Evolutionary conservation across 2,888 invertebrate species (phyloP).

Genomic region (Heliconius cydno): DNA sequence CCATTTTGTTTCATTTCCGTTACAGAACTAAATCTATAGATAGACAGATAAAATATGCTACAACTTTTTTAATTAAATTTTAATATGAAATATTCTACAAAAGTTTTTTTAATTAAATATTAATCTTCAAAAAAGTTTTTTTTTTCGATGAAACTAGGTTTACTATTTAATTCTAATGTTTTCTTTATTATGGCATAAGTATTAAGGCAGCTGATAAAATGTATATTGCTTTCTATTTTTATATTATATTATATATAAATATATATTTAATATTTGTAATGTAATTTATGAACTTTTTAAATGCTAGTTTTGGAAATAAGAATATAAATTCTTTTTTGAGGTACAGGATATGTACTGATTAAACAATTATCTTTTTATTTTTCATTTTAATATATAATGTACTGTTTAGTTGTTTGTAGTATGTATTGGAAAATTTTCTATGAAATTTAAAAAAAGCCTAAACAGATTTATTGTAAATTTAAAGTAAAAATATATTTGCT

Average conservation of each 20-base stretch:
- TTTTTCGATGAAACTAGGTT: not conserved
- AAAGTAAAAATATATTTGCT: conserved; percentile 16
- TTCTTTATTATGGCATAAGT: not conserved
- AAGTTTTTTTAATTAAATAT: not conserved
- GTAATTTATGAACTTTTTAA: conserved; percentile 1
- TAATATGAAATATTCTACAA: conserved; percentile 6
- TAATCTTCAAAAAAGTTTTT: not conserved
- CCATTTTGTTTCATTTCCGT: not conserved
- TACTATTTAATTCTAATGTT: not conserved
- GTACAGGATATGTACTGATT: conserved; percentile 23
- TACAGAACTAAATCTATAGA: not conserved
- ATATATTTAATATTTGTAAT: conserved; percentile 16
- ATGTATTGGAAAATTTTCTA: not conserved
- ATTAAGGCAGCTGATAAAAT: conserved; percentile 21
- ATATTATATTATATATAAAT: conserved; percentile 1
- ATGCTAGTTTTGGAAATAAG: conserved; percentile 12
- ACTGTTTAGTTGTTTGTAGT: not conserved
- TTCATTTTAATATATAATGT: not conserved
- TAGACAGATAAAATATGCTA: conserved; percentile 6
- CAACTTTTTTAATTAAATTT: not conserved
- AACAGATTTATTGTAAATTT: not conserved
- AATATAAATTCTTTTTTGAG: conserved; percentile 18
- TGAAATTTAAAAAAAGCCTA: not conserved
- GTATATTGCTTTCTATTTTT: conserved; percentile 23
- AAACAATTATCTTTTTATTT: not conserved